Conservation (phyloP, 1,140 invertebrate genomes). For the Scaptomyza hsui region DNA sequence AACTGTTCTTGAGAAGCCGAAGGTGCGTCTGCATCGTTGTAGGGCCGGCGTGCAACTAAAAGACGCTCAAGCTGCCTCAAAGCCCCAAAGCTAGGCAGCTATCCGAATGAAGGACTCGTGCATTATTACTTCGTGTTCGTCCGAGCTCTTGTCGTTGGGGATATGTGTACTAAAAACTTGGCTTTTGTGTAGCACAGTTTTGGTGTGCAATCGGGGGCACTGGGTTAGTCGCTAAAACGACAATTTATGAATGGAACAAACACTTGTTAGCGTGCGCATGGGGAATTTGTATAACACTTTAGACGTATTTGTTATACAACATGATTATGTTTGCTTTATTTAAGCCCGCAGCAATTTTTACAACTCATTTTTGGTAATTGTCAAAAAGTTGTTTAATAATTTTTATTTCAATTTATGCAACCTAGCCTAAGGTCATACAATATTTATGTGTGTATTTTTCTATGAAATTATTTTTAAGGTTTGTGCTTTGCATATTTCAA, state of each 20-base stretch:
- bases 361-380: no score
- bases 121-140: not conserved
- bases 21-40: conserved; percentile 61
- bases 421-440: no score
- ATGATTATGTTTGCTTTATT: no score
- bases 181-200: conserved; percentile 49
- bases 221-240: conserved; percentile 42
- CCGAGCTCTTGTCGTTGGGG: conserved; percentile 2
- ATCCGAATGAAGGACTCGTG: not conserved
- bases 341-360: no score
- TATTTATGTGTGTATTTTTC: no score
- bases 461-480: no score
- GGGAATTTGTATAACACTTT: conserved; percentile 38
- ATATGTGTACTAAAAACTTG: conserved; percentile 52
- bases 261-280: conserved; percentile 73
- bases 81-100: conserved; percentile 4
- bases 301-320: conserved; percentile 17
- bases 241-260: conserved; percentile 79
- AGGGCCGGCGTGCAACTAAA: conserved; percentile 71
- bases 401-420: no score
- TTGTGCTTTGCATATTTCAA: no score
- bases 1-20: conserved; percentile 25
- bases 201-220: conserved; percentile 31
- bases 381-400: no score
- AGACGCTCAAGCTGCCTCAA: not conserved